These are phyloP conservation scores for Sciurus vulgaris DNA, from an alignment of 2,797 vertebrate species.

Conservation along the genomic window DNA sequence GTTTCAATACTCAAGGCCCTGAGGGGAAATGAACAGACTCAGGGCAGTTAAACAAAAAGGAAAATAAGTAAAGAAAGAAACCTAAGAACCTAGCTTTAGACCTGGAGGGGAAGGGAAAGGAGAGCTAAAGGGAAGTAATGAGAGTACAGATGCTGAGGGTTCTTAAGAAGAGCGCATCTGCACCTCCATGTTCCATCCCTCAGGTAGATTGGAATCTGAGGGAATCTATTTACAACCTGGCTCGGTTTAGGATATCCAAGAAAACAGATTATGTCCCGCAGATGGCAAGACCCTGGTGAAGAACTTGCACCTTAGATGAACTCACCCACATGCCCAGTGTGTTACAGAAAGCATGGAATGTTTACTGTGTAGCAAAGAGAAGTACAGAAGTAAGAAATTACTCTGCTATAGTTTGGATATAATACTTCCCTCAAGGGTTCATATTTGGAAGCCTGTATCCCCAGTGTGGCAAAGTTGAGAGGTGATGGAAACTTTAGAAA, in stretches of 20 bases:
- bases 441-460: not conserved
- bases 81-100: not conserved
- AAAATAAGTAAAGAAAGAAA: slow-evolving; percentile 26
- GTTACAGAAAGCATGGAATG: not conserved
- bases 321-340: not conserved
- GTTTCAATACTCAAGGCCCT: slow-evolving; percentile 51
- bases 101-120: not conserved
- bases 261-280: not conserved
- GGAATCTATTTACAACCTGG: not conserved
- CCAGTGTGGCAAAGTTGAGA: not conserved
- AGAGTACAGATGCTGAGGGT: not conserved
- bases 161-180: not conserved
- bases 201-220: not conserved
- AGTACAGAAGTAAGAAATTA: not conserved
- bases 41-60: not conserved
- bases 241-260: not conserved
- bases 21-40: slow-evolving; percentile 9
- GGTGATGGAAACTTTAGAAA: not conserved
- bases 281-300: not conserved
- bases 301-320: not conserved
- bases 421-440: not conserved
- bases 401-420: not conserved
- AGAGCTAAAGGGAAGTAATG: not conserved
- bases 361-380: not conserved
- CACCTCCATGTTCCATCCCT: not conserved